These are phyloP conservation scores for Oreotrochilus melanogaster DNA, from an alignment of 2,113 vertebrate species.

Conservation along the genomic window DNA sequence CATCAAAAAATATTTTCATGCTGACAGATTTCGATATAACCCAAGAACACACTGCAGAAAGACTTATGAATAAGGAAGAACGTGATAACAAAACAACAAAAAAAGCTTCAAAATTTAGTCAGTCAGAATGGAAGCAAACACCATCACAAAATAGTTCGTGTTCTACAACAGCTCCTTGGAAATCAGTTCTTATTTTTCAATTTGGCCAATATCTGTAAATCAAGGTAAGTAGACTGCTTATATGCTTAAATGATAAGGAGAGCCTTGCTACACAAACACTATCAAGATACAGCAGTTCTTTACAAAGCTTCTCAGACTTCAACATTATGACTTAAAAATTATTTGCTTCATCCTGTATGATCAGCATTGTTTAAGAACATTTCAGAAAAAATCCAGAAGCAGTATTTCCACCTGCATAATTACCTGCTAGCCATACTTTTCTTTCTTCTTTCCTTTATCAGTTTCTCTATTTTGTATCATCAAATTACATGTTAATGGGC, in stretches of 20 bases:
- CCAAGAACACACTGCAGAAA: background rate
- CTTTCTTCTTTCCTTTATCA: background rate
- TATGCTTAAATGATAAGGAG: background rate
- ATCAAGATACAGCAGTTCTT: background rate
- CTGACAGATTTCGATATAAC: background rate
- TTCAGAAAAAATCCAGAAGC: background rate
- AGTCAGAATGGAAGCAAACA: background rate
- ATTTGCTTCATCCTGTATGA: background rate
- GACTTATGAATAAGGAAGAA: background rate
- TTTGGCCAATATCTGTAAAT: accelerated
- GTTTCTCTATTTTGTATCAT: background rate
- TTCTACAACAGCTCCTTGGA: background rate
- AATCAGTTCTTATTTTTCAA: background rate
- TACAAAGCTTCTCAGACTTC: background rate
- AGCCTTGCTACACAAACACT: background rate
- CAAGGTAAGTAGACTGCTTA: background rate
- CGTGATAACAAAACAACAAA: background rate
- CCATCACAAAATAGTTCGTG: background rate
- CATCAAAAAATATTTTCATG: background rate
- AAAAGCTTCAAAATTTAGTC: background rate
- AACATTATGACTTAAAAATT: background rate
- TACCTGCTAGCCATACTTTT: background rate
- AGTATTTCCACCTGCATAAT: background rate
- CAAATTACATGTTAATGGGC: background rate
- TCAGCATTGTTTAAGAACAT: background rate